phyloP scores from a whole-genome alignment of 2,888 invertebrate species.

The Anoplius nigerrimus region DNA sequence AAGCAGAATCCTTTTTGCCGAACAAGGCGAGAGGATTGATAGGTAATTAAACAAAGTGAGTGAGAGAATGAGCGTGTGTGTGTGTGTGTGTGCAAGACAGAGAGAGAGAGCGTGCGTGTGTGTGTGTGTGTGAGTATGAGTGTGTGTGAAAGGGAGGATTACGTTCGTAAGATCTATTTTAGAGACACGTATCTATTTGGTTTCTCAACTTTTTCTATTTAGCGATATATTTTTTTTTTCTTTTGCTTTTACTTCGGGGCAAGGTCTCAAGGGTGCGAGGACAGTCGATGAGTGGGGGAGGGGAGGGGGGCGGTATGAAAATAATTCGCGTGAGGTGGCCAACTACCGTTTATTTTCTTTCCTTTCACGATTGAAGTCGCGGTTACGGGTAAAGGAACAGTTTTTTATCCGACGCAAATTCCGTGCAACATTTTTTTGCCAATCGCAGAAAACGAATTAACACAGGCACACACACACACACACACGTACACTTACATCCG shows the following conservation, averaged over 20 bases:
- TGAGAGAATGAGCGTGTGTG: conserved; percentile 18
- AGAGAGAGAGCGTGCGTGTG: conserved; percentile 25
- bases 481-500: too few species aligned
- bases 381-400: conserved; percentile 10
- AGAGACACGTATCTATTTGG: conserved; percentile 61
- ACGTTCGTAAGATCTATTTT: conserved; percentile 57
- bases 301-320: too few species aligned
- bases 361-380: too few species aligned
- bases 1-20: conserved; percentile 47
- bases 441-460: neutral
- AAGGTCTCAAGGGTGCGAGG: neutral
- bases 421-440: neutral
- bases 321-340: conserved; percentile 30
- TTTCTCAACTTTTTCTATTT: conserved; percentile 41
- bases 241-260: conserved; percentile 27
- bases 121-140: conserved; percentile 20
- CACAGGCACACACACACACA: too few species aligned
- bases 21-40: conserved; percentile 48
- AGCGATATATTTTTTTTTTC: too few species aligned
- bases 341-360: conserved; percentile 1
- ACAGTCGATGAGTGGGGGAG: conserved; percentile 2
- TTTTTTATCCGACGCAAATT: neutral
- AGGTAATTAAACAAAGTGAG: conserved; percentile 44
- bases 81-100: conserved; percentile 39
- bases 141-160: conserved; percentile 17